A percentile compares a stretch with the other conserved stretches of the same genome.
Conservation (phyloP, 1,140 invertebrate genomes). For the Saccostrea glomerata region DNA sequence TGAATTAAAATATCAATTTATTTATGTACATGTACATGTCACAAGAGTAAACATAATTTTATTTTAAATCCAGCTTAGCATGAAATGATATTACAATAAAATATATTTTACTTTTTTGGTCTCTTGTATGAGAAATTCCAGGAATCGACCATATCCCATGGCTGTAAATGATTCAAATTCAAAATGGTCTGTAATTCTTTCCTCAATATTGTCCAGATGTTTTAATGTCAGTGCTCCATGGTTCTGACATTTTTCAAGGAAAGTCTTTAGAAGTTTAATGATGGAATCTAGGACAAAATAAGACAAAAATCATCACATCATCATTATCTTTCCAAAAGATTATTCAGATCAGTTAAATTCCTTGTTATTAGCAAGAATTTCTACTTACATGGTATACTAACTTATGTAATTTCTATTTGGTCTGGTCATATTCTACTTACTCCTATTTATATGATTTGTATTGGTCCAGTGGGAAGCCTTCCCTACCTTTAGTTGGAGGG, state of each 20-base stretch:
- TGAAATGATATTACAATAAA: not conserved
- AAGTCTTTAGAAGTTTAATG: constrained; percentile 64
- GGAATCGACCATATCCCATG: constrained; percentile 73
- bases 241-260: constrained; percentile 69
- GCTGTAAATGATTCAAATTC: constrained; percentile 63
- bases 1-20: not conserved
- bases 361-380: no score
- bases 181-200: constrained; percentile 72
- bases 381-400: no score
- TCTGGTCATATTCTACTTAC: not conserved
- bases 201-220: constrained; percentile 71
- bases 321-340: not conserved
- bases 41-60: not conserved
- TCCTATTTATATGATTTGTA: not conserved
- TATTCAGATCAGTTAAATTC: not conserved
- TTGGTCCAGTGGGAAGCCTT: not conserved
- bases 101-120: constrained; percentile 66
- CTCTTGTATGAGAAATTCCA: constrained; percentile 70
- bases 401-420: not conserved
- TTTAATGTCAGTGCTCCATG: constrained; percentile 66
- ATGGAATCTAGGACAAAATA: constrained; percentile 61
- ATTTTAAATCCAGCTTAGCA: no score
- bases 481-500: constrained; percentile 68
- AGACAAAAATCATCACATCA: not conserved
- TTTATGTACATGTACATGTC: not conserved